Base-by-base conservation (phyloP, 2,888 invertebrate species). In the Bugula neritina region DNA sequence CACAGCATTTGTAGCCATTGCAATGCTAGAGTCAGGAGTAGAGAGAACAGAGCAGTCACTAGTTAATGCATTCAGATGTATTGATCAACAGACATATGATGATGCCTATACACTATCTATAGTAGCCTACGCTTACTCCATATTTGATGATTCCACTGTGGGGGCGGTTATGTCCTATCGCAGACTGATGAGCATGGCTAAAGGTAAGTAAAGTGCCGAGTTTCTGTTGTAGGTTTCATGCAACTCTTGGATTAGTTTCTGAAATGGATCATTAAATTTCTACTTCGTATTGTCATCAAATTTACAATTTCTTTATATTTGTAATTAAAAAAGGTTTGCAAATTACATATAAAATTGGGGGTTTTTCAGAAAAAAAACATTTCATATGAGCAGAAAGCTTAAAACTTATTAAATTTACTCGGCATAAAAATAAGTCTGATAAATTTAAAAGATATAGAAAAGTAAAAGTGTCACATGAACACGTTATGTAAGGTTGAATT, bases 1-100 rank as follows among this genome's bases (percentile, higher is more conserved):
- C 35, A 81, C 82, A n/a, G 81, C 82, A 23, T 83, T 78, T 74
- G 77, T 79, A 0, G 73, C 82, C 3, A 77, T 79, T n/a, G 77
- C 83, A 0, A 72, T 83, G 73, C 69, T 82, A 69, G 80, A 80
- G 69, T 77, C 81, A 52, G 77, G 78, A 34, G 74, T 77, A 27
- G 63, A 63, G 27, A 5, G 3, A 72, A 72, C 74, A 77, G 75
- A 76, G 69, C 73, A 35, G 5, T 74, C 74, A 2, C 71, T 77
- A n/a, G 34, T 71, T 29, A 69, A 57, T 35, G 78, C 76, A 34
- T 71, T 78, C n/a, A 74, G 75, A 55, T 72, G 72, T 23, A 73
- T 78, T 71, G 72, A 75, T 17, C 54, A 13, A 54, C 71, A 73
- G 13, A 69, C 71, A 1, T 34, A 69, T 27, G 58, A 31, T 25